phyloP scores from a whole-genome alignment of 2,888 invertebrate species.

The Megalurothrips usitatus region DNA sequence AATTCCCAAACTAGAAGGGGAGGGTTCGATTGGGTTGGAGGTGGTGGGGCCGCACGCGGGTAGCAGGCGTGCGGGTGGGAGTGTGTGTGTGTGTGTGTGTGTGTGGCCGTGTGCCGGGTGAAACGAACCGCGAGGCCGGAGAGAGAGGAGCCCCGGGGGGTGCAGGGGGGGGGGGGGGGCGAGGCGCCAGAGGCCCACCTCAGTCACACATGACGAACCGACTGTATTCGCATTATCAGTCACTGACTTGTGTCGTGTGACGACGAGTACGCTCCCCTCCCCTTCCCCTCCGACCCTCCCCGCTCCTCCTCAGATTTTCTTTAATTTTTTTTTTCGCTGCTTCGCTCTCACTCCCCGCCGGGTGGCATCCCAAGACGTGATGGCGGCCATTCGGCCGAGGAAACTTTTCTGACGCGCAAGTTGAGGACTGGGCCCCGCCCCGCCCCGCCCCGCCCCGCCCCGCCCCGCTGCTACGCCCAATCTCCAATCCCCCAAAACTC shows the following conservation, averaged over 20 bases:
- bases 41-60: conserved; percentile 17
- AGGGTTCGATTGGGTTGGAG: conserved; percentile 1
- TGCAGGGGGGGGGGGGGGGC: too few species aligned
- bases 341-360: conserved; percentile 33
- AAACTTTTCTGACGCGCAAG: too few species aligned
- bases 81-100: too few species aligned
- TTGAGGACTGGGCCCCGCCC: neutral
- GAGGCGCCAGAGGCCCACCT: too few species aligned
- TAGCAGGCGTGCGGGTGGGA: too few species aligned
- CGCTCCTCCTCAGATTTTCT: conserved; percentile 30
- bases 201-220: neutral
- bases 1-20: neutral
- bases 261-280: conserved; percentile 27
- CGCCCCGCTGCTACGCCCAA: neutral
- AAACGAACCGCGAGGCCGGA: too few species aligned
- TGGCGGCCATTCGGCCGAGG: neutral
- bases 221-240: neutral
- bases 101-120: too few species aligned
- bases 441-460: neutral
- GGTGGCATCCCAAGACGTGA: conserved; percentile 29
- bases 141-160: too few species aligned
- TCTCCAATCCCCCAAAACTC: too few species aligned
- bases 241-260: conserved; percentile 30
- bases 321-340: neutral
- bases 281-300: conserved; percentile 7